Evolutionary conservation across 2,888 invertebrate genomes (phyloP).

Genomic region (Diachrysia chrysitis): DNA sequence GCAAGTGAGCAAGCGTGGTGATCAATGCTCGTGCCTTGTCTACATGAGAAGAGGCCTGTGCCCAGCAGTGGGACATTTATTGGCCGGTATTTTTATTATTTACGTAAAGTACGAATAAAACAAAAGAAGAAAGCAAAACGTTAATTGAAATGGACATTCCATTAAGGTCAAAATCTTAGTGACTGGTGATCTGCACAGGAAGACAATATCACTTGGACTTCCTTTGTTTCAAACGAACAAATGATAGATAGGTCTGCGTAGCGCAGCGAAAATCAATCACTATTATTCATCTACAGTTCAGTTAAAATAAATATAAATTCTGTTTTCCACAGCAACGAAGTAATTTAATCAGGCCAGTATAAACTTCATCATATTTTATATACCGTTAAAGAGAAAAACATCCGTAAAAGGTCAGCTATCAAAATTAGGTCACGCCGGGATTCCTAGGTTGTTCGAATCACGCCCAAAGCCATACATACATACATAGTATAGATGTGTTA

Average conservation of each 20-base stretch:
- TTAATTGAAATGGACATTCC: too few species aligned
- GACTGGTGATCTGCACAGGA: background rate
- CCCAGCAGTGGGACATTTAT: too few species aligned
- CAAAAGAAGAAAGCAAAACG: too few species aligned
- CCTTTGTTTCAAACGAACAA: background rate
- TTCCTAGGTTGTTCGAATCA: conserved; percentile 43
- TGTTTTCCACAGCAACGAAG: background rate
- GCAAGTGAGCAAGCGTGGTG: too few species aligned
- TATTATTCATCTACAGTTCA: background rate
- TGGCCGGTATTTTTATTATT: too few species aligned
- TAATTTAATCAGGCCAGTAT: conserved; percentile 4
- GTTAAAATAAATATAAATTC: background rate
- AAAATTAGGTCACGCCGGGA: conserved; percentile 46
- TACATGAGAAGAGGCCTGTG: too few species aligned
- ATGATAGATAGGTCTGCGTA: background rate
- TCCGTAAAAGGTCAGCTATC: conserved; percentile 23
- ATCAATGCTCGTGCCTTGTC: too few species aligned
- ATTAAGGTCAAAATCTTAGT: background rate
- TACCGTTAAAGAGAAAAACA: conserved; percentile 13
- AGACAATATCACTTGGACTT: background rate
- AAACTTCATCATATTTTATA: background rate
- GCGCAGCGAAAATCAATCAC: conserved; percentile 3
- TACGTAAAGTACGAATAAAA: too few species aligned
- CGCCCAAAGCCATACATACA: conserved; percentile 12
- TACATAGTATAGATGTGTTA: conserved; percentile 9